Conservation (phyloP, 2,888 invertebrate genomes). For the Automeris io region DNA sequence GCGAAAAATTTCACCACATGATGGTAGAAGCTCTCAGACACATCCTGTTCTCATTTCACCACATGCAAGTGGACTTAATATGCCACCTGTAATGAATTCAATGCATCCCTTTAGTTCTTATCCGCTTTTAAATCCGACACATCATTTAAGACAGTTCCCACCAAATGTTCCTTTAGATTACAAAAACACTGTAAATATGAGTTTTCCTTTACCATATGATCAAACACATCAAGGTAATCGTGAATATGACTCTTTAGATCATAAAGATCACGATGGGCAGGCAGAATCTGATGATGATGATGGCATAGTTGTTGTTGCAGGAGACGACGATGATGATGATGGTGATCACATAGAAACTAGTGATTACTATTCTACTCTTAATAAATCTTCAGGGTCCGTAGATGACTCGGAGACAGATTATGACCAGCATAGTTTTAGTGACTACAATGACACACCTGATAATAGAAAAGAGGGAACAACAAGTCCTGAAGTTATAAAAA, state of each 20-base stretch:
- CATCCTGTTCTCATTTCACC: conserved; percentile 88
- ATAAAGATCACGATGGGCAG: conserved; percentile 78
- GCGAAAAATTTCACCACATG: conserved; percentile 95
- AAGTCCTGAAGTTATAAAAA: conserved; percentile 80
- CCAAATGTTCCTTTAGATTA: conserved; percentile 68
- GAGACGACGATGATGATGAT: conserved; percentile 85
- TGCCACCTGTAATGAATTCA: conserved; percentile 82
- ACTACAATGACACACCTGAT: conserved; percentile 52
- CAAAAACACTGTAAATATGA: conserved; percentile 62
- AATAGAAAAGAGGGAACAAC: conserved; percentile 67
- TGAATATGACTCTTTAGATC: conserved; percentile 60
- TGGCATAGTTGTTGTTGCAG: conserved; percentile 87
- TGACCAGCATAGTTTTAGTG: conserved; percentile 62
- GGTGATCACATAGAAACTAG: conserved; percentile 73
- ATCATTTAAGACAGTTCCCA: conserved; percentile 78
- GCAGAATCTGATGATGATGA: conserved; percentile 84
- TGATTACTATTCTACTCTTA: conserved; percentile 59
- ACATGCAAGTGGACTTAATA: conserved; percentile 78
- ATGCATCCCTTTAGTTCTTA: conserved; percentile 87
- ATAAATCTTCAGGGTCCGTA: conserved; percentile 56
- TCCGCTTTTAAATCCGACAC: conserved; percentile 84
- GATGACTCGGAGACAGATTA: conserved; percentile 66
- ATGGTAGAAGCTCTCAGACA: conserved; percentile 92
- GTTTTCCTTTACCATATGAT: conserved; percentile 47
- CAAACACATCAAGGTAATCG: conserved; percentile 54